Conservation (phyloP, 2,113 vertebrate genomes). For the pig (Sus scrofa) region T2T-Sscrofa CM000819.6:8134001-8134500, state of each 20-base stretch:
- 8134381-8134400: too few relatives aligned
- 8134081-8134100: background rate
- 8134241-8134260: background rate
- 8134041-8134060: background rate
- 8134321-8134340: background rate
- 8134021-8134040: background rate
- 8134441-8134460: too few relatives aligned
- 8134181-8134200: background rate
- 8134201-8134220: background rate
- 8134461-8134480: too few relatives aligned
- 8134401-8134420: too few relatives aligned
- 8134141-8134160: background rate
- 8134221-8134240: background rate
- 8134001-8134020: background rate
- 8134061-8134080: background rate
- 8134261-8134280: background rate
- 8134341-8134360: too few relatives aligned
- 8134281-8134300: background rate
- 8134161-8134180: background rate
- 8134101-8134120: background rate
- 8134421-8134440: too few relatives aligned
- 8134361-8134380: too few relatives aligned
- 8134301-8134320: rapidly evolving
- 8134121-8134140: background rate
- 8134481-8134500: too few relatives aligned